Base-by-base conservation (phyloP, 2,888 invertebrate genomes). In the Brenthis hecate region DNA sequence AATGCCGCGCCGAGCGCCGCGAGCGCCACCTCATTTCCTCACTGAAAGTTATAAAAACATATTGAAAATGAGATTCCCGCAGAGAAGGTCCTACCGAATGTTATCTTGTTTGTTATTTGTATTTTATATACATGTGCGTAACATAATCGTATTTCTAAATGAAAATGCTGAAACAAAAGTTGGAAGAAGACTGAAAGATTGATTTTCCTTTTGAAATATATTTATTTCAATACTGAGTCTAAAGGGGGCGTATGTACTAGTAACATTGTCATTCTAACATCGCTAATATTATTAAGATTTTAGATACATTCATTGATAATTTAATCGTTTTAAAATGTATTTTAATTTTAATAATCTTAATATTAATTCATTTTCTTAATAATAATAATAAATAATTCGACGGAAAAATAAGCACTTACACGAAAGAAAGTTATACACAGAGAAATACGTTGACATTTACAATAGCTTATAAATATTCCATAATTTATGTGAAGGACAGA, bases 31-130 rank as follows among this genome's bases (percentile, higher is more conserved):
- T 92, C 91, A 92, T 92, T 92, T 92, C 92, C 92, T 89, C 84
- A 87, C 88, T 81, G 87, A 91, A 91, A 92, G 92, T 92, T 92
- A 92, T 92, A 92, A 92, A 92, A 92, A 92, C 92, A 92, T 92
- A 92, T 92, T 92, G 92, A 92, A 92, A 92, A 92, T 91, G 90
- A 92, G 92, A 92, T 92, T 88, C 90, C 82, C 87, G 83, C 84
- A 79, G 81, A 82, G 84, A 84, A 88, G 86, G 85, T 86, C 89
- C 87, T 84, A 85, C 84, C 85, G 83, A 91, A 86, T 89, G 89
- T 89, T 91, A 91, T 92, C 92, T 91, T 89, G 90, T 92, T 90
- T 84, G 90, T 87, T 87, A 91, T 90, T 91, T 87, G 86, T 86
- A 90, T 91, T 91, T 90, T 91, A 89, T 90, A 84, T 85, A 84